These are phyloP conservation scores for Erythrocercus mccallii DNA, from an alignment of 2,113 vertebrate genomes.

Conservation along the genomic window DNA sequence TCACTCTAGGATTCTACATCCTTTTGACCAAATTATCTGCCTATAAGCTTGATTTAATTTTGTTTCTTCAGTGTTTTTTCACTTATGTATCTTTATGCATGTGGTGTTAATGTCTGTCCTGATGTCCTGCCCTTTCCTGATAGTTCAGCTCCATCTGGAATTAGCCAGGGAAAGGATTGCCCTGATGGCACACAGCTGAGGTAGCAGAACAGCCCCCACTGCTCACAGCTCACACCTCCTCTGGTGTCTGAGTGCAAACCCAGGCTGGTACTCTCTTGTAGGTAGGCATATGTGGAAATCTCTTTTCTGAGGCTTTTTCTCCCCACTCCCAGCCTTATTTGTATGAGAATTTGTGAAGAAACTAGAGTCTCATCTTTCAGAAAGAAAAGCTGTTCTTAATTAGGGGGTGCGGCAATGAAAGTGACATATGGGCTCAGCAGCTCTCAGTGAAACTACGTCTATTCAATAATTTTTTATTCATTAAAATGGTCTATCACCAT, in stretches of 20 bases:
- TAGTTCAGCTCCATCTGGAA: neutral
- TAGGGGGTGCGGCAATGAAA: neutral
- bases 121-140: neutral
- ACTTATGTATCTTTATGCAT: too few relatives aligned
- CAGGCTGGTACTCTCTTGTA: neutral
- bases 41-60: neutral
- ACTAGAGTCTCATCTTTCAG: neutral
- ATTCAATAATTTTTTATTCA: neutral
- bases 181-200: fast-evolving
- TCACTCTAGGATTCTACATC: neutral
- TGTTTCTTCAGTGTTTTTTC: neutral
- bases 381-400: neutral
- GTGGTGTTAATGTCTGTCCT: neutral
- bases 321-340: neutral
- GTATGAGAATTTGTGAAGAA: neutral
- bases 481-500: neutral
- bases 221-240: neutral
- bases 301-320: neutral
- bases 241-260: fast-evolving
- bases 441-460: neutral
- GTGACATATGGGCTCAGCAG: neutral
- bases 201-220: neutral
- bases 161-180: neutral
- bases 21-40: neutral
- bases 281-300: neutral